Base-by-base conservation (phyloP, 2,888 invertebrate genomes). In the Galerucella pusilla region DNA sequence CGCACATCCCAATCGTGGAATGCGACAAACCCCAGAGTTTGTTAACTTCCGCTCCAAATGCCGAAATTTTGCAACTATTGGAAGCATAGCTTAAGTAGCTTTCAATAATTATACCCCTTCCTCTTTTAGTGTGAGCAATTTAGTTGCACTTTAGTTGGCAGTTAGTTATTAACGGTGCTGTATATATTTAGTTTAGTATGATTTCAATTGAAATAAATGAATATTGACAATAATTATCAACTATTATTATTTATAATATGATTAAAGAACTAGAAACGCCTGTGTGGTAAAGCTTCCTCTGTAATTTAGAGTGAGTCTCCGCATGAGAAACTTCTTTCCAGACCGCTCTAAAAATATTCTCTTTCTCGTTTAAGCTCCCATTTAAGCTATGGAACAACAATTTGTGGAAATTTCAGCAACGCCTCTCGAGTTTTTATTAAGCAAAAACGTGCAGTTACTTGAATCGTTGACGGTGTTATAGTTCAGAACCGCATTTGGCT, bases 381-480 rank as follows among this genome's bases (percentile, higher is more conserved):
- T 61, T 35, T 12, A 46, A 46, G 49, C 49, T 25, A 54, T 67
- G 54, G n/a, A 67, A 67, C 67, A 67, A 67, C 54, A 67, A 67
- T 67, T 67, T 67, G 35, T 46, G 16, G 54, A 54, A 67, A 67
- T 67, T 54, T 54, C 54, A 14, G 67, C 52, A 28, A 67, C 54
- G 66, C 66, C 52, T 64, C 64, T 66, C 12, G 14, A 66, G 65
- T 66, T 66, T 66, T 66, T 66, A 66, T 66, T 66, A 12, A 25
- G 65, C 65, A 57, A 49, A 66, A 66, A 49, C 49, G 16, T 66
- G 49, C 65, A 66, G 49, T 66, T 5, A 49, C 16, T 42, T 11
- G 16, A 66, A 66, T 16, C 4, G 49, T 66, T 42, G 25, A 14
- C 49, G 20, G 2, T 49, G 25, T 12, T 49, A 14, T 49, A 49